These are phyloP conservation scores for Eristalinus sepulchralis DNA, from an alignment of 2,888 invertebrate species.

Conservation along the genomic window DNA sequence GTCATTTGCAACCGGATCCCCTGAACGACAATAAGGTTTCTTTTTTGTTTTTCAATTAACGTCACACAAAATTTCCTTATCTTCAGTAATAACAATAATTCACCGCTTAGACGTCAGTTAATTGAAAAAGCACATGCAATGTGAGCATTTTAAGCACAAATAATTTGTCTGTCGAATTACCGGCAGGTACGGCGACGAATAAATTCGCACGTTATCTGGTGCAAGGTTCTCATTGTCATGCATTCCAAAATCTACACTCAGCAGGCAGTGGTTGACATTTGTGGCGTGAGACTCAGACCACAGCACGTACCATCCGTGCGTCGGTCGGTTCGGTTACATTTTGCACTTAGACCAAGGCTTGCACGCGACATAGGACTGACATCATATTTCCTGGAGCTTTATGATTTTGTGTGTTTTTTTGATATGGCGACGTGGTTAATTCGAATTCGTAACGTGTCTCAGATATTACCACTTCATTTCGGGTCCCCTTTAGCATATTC, in stretches of 20 bases:
- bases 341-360: neutral
- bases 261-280: neutral
- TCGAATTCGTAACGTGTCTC: constrained; percentile 12
- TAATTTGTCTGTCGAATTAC: neutral
- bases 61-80: neutral
- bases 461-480: neutral
- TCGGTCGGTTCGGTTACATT: neutral
- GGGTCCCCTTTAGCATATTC: neutral
- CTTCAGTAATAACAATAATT: neutral
- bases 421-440: neutral
- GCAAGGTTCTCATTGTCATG: constrained; percentile 27
- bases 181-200: neutral
- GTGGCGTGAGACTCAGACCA: neutral
- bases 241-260: neutral
- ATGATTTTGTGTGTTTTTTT: neutral
- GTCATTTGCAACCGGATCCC: neutral
- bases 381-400: constrained; percentile 26
- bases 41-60: neutral
- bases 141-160: constrained; percentile 13
- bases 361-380: constrained; percentile 6
- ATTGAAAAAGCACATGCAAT: neutral
- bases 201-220: constrained; percentile 33
- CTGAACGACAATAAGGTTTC: neutral
- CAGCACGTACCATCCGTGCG: constrained; percentile 2
- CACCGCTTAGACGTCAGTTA: neutral